Percentiles rank a stretch among this genome's conserved stretches.
Conservation (phyloP, 2,888 invertebrate genomes). For the Sinhomidia bicolor region DNA sequence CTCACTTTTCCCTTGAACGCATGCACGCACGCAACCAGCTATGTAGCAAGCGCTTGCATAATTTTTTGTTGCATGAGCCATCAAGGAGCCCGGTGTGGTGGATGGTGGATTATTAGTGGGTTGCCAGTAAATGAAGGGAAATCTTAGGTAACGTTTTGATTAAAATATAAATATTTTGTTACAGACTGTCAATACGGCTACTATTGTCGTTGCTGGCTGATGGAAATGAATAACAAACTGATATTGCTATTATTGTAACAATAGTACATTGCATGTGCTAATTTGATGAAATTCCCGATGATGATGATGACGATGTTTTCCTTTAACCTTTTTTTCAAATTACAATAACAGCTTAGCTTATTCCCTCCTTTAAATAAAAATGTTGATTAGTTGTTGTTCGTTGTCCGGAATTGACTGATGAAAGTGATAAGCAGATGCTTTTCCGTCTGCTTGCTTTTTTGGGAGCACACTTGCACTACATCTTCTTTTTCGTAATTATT, state of each 20-base stretch:
- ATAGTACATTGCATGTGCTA: constrained; percentile 32
- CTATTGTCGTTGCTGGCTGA: not conserved
- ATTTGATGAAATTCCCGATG: constrained; percentile 32
- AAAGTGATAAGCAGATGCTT: not conserved
- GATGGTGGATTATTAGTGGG: too few species aligned
- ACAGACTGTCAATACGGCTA: not conserved
- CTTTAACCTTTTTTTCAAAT: too few species aligned
- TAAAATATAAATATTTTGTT: constrained; percentile 15
- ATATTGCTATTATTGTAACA: not conserved
- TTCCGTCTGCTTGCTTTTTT: not conserved
- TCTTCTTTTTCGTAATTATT: not conserved
- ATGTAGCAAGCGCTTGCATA: not conserved
- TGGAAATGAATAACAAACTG: not conserved
- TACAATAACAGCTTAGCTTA: too few species aligned
- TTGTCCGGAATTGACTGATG: not conserved
- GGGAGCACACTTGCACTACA: not conserved
- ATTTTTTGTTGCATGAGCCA: not conserved
- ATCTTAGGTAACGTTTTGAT: not conserved
- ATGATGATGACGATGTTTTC: too few species aligned
- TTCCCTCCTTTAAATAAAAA: too few species aligned
- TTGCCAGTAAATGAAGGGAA: constrained; percentile 12
- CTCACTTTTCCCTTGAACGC: constrained; percentile 35
- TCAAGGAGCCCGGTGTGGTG: too few species aligned
- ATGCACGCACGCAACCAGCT: constrained; percentile 56
- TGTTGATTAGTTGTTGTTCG: not conserved